These are phyloP conservation scores for Nothocercus nigrocapillus DNA, from an alignment of 2,113 vertebrate species.

Conservation along the genomic window DNA sequence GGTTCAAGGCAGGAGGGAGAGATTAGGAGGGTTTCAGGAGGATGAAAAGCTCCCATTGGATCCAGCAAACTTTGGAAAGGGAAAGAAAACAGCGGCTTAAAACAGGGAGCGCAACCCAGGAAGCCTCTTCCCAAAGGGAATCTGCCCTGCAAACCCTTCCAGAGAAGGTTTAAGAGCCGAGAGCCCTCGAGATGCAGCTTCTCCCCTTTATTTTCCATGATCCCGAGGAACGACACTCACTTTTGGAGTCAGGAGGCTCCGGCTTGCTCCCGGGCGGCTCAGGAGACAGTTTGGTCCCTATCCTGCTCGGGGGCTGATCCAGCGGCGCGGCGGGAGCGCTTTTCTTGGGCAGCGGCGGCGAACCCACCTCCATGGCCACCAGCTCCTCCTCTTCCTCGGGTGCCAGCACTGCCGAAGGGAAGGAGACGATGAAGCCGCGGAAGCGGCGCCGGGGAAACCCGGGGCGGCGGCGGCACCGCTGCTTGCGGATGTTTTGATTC, in stretches of 20 bases:
- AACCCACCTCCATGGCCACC: conserved; percentile 78
- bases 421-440: accelerated
- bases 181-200: too few species aligned
- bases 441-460: accelerated
- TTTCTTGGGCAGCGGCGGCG: conserved; percentile 77
- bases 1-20: background rate
- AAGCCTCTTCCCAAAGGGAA: too few species aligned
- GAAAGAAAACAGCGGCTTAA: background rate
- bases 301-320: conserved; percentile 70
- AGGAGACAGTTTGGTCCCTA: conserved; percentile 80
- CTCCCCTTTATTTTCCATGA: background rate
- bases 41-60: accelerated
- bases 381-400: conserved; percentile 75
- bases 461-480: accelerated
- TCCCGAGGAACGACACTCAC: conserved; percentile 62
- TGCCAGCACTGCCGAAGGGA: conserved; percentile 61
- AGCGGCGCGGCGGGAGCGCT: conserved; percentile 52
- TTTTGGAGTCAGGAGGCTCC: conserved; percentile 79
- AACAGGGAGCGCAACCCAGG: accelerated
- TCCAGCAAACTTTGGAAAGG: background rate
- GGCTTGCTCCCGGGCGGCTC: conserved; percentile 75
- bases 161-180: too few species aligned
- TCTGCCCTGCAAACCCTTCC: too few species aligned
- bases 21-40: background rate
- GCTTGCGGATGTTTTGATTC: accelerated